Evolutionary conservation across 2,113 vertebrate genomes (phyloP).

Genomic region (Porphyrio hochstetteri): DNA sequence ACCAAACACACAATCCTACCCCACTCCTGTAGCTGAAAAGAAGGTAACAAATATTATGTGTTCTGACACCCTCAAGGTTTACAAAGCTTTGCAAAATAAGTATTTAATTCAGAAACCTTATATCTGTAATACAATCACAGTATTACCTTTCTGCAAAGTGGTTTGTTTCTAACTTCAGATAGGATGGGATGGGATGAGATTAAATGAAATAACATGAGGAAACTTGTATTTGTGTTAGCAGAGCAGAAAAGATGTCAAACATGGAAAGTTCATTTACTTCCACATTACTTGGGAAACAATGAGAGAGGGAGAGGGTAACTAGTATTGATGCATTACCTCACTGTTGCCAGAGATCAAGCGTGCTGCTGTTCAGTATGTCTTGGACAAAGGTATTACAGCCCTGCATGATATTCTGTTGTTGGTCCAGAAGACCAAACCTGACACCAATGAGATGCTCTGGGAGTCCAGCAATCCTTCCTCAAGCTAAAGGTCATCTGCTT

Average conservation of each 20-base stretch:
- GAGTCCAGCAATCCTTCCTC: not conserved
- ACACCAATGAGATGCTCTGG: not conserved
- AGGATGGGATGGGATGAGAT: not conserved
- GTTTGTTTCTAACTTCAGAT: not conserved
- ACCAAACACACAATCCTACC: not conserved
- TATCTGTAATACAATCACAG: not conserved
- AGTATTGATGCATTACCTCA: rapidly evolving
- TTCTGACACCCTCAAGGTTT: not conserved
- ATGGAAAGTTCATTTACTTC: not conserved
- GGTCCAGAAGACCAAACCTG: not conserved
- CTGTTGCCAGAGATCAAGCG: not conserved
- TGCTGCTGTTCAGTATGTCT: not conserved
- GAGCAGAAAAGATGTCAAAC: not conserved
- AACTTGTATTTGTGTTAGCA: not conserved
- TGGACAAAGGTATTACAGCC: not conserved
- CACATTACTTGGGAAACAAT: not conserved
- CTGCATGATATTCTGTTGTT: not conserved
- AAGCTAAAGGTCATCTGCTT: not conserved
- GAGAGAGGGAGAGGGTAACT: not conserved
- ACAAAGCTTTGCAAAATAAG: not conserved
- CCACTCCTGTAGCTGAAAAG: not conserved
- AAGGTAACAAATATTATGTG: not conserved
- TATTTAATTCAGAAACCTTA: not conserved
- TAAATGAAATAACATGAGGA: not conserved
- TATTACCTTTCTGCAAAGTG: not conserved